A percentile compares a stretch with the other conserved stretches of the same genome.
Evolutionary conservation across 2,113 vertebrate species (phyloP).

Genomic region (Lanius collurio): DNA sequence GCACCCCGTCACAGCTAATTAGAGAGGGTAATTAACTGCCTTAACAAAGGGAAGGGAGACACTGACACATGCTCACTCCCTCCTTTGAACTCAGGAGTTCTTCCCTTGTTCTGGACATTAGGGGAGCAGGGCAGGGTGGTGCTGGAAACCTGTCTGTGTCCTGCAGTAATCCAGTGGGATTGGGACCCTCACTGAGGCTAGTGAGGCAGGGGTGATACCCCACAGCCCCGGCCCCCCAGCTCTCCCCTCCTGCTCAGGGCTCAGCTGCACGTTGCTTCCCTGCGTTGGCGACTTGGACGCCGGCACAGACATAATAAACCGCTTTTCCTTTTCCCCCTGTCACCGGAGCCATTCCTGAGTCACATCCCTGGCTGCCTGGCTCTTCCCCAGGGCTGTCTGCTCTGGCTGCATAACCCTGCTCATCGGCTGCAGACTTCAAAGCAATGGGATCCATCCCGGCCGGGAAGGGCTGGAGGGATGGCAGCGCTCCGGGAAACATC

Average conservation of each 20-base stretch:
- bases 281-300: background rate
- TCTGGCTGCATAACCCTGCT: background rate
- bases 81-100: background rate
- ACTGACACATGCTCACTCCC: background rate
- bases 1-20: background rate
- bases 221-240: rapidly evolving
- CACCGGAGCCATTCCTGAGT: background rate
- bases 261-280: background rate
- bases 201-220: background rate
- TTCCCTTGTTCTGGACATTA: background rate
- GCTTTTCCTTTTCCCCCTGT: conserved; percentile 27
- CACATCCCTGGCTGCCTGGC: background rate
- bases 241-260: background rate
- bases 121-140: background rate
- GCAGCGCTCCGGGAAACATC: background rate
- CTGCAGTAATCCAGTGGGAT: background rate
- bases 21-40: background rate
- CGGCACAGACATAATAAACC: conserved; percentile 21
- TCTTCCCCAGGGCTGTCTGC: conserved; percentile 16
- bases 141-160: background rate
- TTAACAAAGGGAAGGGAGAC: background rate
- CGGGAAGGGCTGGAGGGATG: background rate
- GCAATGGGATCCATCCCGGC: background rate
- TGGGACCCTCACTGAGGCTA: background rate
- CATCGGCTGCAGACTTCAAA: background rate